Evolutionary conservation across 2,797 vertebrate genomes (phyloP).

Genomic region (Labeo calbasu): DNA sequence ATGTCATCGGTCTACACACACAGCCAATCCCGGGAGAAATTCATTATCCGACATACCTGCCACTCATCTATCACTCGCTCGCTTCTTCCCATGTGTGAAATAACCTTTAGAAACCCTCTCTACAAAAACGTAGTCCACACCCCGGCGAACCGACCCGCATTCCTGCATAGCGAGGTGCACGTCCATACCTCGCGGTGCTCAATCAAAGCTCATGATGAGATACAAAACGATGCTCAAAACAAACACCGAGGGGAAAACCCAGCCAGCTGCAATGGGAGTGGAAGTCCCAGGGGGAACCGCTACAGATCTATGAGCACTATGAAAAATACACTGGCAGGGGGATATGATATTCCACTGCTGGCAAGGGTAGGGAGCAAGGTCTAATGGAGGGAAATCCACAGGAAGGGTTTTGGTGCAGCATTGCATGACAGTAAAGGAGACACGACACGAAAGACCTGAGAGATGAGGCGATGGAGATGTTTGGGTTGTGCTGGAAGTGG

Average conservation of each 20-base stretch:
- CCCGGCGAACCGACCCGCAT: background rate
- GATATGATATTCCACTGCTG: slow-evolving; percentile 12
- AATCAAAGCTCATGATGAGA: slow-evolving; percentile 44
- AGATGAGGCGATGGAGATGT: slow-evolving; percentile 13
- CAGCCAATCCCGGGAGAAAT: slow-evolving; percentile 46
- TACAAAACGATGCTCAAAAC: slow-evolving; percentile 27
- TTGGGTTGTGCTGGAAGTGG: slow-evolving; percentile 17
- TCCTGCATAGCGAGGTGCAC: slow-evolving; percentile 25
- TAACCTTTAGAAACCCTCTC: slow-evolving; percentile 44
- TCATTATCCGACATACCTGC: slow-evolving; percentile 53
- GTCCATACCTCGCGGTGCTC: slow-evolving; percentile 21
- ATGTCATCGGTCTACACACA: slow-evolving; percentile 29
- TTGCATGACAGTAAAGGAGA: slow-evolving; percentile 11
- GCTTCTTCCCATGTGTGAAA: slow-evolving; percentile 28
- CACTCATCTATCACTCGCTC: slow-evolving; percentile 52
- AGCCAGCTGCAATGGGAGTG: slow-evolving; percentile 18
- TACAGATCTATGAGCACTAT: slow-evolving; percentile 27
- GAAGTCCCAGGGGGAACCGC: slow-evolving; percentile 16
- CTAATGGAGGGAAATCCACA: slow-evolving; percentile 29
- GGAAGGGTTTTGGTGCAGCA: background rate
- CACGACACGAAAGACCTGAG: background rate
- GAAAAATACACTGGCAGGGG: slow-evolving; percentile 15
- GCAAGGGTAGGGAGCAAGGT: background rate
- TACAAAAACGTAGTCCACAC: background rate
- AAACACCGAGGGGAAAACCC: slow-evolving; percentile 19